Evolutionary conservation across 2,797 vertebrate species (phyloP).

Genomic region (Hydrophis major): DNA sequence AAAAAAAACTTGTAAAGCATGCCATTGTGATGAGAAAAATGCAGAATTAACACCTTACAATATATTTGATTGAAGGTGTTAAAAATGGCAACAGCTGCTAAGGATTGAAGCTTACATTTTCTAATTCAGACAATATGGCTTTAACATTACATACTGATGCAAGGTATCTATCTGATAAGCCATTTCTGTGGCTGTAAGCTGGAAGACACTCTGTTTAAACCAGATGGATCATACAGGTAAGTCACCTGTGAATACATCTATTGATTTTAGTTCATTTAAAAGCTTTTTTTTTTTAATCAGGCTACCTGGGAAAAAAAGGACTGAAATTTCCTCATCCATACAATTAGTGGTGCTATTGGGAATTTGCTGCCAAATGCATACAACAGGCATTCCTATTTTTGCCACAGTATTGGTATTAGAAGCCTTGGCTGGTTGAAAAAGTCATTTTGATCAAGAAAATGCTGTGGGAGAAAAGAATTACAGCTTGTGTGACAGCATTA

Average conservation of each 20-base stretch:
- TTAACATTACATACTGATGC: conserved; percentile 10
- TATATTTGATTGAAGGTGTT: neutral
- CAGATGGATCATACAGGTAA: neutral
- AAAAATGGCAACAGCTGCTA: conserved; percentile 19
- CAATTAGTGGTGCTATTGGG: neutral
- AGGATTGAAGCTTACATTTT: conserved; percentile 17
- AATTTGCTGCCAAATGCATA: neutral
- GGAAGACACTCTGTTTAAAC: neutral
- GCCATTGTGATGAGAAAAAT: conserved; percentile 6
- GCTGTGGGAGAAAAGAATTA: neutral
- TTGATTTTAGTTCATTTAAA: neutral
- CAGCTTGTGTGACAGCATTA: no score
- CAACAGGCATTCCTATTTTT: neutral
- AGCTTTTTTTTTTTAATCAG: neutral
- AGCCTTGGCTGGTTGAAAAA: neutral
- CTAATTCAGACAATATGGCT: conserved; percentile 4
- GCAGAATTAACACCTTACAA: conserved; percentile 20
- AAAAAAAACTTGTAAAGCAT: neutral
- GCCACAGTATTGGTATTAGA: neutral
- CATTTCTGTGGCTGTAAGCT: neutral
- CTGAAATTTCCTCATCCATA: neutral
- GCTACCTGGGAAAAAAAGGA: neutral
- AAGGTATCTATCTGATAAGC: neutral
- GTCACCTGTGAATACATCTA: neutral
- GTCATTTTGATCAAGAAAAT: neutral